Percentiles rank a stretch among this genome's conserved stretches.
These are phyloP conservation scores for Pterois miles DNA, from an alignment of 2,797 vertebrate species.

Conservation along the genomic window DNA sequence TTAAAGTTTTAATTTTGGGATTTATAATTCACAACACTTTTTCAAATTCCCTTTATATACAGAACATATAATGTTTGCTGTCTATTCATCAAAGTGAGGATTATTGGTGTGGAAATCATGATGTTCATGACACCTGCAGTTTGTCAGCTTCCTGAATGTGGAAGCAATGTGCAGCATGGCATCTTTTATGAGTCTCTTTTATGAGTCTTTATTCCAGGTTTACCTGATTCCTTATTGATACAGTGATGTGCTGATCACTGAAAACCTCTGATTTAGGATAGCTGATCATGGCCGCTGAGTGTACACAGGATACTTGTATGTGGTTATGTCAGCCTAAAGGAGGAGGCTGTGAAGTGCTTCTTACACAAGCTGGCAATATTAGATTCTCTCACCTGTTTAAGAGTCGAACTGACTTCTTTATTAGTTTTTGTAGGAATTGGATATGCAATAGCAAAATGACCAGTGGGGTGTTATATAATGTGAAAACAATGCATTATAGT, in stretches of 20 bases:
- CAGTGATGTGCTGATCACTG: neutral
- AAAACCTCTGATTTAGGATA: conserved; percentile 15
- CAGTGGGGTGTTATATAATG: neutral
- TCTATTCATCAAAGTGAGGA: neutral
- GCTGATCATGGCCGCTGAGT: conserved; percentile 17
- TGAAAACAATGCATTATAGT: neutral
- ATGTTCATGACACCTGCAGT: neutral
- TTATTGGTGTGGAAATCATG: neutral
- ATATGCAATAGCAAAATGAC: neutral
- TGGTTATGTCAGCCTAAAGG: neutral
- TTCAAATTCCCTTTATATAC: neutral
- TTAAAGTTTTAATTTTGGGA: too few relatives aligned
- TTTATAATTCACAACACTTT: too few relatives aligned
- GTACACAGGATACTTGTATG: neutral
- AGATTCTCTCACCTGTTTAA: neutral
- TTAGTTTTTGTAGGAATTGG: neutral
- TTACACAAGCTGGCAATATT: neutral
- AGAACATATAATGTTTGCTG: too few relatives aligned
- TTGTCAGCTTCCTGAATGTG: neutral
- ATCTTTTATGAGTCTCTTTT: neutral
- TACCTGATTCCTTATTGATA: neutral
- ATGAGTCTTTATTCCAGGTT: neutral
- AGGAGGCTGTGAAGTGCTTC: neutral
- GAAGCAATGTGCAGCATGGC: neutral
- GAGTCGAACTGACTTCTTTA: neutral